Evolutionary conservation across 2,113 vertebrate species (phyloP).

Genomic region (Serinus canaria): DNA sequence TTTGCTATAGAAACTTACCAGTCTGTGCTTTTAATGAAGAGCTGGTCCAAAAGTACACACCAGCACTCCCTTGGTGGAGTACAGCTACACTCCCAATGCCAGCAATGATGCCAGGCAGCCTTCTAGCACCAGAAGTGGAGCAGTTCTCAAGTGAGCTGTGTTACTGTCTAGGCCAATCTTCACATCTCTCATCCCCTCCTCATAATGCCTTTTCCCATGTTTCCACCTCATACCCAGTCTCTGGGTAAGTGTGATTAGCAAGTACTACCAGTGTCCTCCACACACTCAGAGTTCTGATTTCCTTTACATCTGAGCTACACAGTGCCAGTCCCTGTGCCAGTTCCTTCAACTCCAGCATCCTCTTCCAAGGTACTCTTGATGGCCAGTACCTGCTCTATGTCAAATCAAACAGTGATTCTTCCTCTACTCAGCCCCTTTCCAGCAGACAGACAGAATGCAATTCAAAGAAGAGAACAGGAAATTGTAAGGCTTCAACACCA

Average conservation of each 20-base stretch:
- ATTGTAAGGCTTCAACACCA: background rate
- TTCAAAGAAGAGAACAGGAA: background rate
- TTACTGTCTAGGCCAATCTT: background rate
- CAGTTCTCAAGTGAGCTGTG: background rate
- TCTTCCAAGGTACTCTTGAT: background rate
- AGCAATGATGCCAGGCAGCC: background rate
- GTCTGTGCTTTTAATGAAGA: background rate
- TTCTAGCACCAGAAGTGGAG: background rate
- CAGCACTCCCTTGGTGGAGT: background rate
- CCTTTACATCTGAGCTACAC: background rate
- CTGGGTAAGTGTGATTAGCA: background rate
- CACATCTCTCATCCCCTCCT: background rate
- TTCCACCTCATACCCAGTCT: background rate
- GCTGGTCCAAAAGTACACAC: background rate
- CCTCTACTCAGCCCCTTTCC: background rate
- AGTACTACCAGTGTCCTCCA: background rate
- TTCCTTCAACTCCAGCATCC: background rate
- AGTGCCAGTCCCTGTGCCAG: background rate
- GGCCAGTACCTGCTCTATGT: background rate
- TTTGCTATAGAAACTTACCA: background rate
- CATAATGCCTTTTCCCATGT: background rate
- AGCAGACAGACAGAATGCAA: background rate
- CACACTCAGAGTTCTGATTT: background rate
- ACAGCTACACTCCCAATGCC: background rate
- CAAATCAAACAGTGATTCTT: background rate